Evolutionary conservation across 2,888 invertebrate species (phyloP).

Genomic region (Anticlea derivata): DNA sequence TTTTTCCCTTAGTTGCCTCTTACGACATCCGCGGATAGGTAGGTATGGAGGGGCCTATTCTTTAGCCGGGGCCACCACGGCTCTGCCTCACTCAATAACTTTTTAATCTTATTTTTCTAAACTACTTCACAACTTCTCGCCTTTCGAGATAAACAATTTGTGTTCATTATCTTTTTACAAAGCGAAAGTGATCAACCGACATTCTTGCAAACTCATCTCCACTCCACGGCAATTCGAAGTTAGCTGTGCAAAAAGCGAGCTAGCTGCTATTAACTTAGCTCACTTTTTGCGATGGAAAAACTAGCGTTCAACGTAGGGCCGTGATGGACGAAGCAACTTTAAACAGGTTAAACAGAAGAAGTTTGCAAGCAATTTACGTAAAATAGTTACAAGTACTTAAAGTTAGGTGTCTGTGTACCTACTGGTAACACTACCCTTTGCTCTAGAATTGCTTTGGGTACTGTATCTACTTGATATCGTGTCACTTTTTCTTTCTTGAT

Average conservation of each 20-base stretch:
- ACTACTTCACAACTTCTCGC: slow-evolving; percentile 1
- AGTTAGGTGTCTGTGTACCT: too few relatives aligned
- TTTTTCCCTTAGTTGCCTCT: too few relatives aligned
- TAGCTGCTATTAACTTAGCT: slow-evolving; percentile 24
- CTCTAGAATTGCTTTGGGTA: too few relatives aligned
- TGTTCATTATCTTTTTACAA: slow-evolving; percentile 23
- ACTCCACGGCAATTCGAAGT: slow-evolving; percentile 25
- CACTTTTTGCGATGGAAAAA: slow-evolving; percentile 25
- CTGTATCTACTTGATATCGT: too few relatives aligned
- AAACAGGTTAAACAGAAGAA: slow-evolving; percentile 22
- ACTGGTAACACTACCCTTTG: too few relatives aligned
- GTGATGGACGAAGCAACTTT: slow-evolving; percentile 25
- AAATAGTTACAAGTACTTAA: slow-evolving; percentile 15
- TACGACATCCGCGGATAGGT: too few relatives aligned
- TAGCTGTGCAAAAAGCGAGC: slow-evolving; percentile 20
- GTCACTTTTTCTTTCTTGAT: too few relatives aligned
- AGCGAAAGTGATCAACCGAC: slow-evolving; percentile 23
- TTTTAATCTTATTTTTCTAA: not conserved
- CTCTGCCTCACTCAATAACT: too few relatives aligned
- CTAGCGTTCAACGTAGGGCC: slow-evolving; percentile 14
- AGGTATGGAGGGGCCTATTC: too few relatives aligned
- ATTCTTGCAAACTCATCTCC: slow-evolving; percentile 29
- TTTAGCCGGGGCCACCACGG: too few relatives aligned
- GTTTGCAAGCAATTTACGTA: slow-evolving; percentile 19
- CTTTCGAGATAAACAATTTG: slow-evolving; percentile 23